Evolutionary conservation across 1,140 invertebrate species (phyloP).

Genomic region (Drosophila kohkoa): DNA sequence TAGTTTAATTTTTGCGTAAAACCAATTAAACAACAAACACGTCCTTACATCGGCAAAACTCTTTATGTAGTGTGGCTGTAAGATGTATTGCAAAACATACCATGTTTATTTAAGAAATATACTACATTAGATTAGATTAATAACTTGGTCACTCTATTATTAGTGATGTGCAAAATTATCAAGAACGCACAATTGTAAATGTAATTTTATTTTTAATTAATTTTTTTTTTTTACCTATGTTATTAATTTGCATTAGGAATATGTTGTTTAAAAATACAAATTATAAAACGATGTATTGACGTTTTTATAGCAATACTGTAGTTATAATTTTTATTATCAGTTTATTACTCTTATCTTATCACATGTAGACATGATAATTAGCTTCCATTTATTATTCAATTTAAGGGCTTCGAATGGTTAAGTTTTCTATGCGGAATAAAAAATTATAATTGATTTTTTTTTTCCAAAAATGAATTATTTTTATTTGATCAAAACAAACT

Average conservation of each 20-base stretch:
- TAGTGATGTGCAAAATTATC: not conserved
- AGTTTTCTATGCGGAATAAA: no score
- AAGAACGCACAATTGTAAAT: not conserved
- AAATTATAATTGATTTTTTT: no score
- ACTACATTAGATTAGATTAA: not conserved
- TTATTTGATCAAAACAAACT: slow-evolving; percentile 40
- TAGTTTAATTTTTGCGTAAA: slow-evolving; percentile 9
- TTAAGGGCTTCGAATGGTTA: no score
- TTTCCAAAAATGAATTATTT: not conserved
- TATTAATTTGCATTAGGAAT: no score
- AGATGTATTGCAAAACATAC: not conserved
- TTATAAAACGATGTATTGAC: no score
- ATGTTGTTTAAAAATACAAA: no score
- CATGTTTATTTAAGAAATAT: not conserved
- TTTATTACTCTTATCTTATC: not conserved
- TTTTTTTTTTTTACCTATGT: not conserved
- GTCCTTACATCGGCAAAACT: slow-evolving; percentile 46
- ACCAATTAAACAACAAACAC: slow-evolving; percentile 23
- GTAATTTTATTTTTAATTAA: not conserved
- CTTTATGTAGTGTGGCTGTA: slow-evolving; percentile 17
- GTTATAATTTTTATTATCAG: no score
- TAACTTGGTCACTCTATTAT: not conserved
- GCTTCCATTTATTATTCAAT: no score
- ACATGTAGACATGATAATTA: no score
- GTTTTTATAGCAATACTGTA: no score